These are phyloP conservation scores for Cremastinae sp. DNA, from an alignment of 2,888 invertebrate species.

Conservation along the genomic window DNA sequence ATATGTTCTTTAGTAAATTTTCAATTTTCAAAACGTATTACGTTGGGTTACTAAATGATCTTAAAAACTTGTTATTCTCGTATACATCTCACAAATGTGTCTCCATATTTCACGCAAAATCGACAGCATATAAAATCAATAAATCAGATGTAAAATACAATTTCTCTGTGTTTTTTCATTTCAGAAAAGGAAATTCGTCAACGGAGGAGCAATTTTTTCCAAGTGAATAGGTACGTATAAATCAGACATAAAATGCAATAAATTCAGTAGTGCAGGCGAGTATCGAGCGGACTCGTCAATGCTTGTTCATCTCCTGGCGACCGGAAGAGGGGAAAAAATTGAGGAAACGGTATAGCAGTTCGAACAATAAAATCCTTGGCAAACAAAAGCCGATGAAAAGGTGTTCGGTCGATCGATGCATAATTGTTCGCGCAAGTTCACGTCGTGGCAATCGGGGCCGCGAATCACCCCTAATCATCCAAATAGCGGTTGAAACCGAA, in stretches of 20 bases:
- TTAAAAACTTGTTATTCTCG: too few species aligned
- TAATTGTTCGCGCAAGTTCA: slow-evolving; percentile 57
- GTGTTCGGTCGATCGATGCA: slow-evolving; percentile 25
- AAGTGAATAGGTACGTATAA: too few species aligned
- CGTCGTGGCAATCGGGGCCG: slow-evolving; percentile 47
- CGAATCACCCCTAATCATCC: slow-evolving; percentile 57
- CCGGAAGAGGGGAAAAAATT: not conserved
- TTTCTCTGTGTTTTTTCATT: not conserved
- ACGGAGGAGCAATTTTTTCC: not conserved
- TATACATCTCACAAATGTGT: too few species aligned
- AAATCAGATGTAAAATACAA: not conserved
- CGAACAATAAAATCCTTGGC: slow-evolving; percentile 20
- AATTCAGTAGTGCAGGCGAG: too few species aligned
- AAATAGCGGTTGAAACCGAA: slow-evolving; percentile 46
- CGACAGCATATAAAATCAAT: too few species aligned
- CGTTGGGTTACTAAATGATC: too few species aligned
- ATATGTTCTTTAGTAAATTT: too few species aligned
- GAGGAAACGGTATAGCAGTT: not conserved
- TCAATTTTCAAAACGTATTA: too few species aligned
- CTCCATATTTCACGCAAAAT: too few species aligned
- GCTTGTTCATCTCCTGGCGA: too few species aligned
- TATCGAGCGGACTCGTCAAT: too few species aligned
- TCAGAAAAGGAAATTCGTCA: slow-evolving; percentile 6
- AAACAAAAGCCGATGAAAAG: slow-evolving; percentile 7
- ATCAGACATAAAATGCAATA: too few species aligned